phyloP scores from a whole-genome alignment of 2,113 vertebrate species.

The Toxotes chatareus region DNA sequence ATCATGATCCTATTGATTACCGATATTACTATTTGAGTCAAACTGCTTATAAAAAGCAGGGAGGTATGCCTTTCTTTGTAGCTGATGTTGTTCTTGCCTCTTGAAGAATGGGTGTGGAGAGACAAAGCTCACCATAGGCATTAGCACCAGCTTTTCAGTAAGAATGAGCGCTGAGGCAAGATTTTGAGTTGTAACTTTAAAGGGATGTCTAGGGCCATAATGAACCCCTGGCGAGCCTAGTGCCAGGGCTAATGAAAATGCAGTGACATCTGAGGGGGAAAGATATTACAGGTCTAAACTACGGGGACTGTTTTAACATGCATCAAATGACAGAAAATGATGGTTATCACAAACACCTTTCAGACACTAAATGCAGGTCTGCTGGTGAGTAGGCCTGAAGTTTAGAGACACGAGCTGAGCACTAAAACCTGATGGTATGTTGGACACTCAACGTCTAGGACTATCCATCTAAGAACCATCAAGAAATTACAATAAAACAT shows the following conservation, averaged over 20 bases:
- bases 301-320: slow-evolving; percentile 66
- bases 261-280: slow-evolving; percentile 68
- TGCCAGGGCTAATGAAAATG: slow-evolving; percentile 77
- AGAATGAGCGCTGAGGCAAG: slow-evolving; percentile 38
- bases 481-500: neutral
- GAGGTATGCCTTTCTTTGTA: slow-evolving; percentile 3
- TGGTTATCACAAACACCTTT: slow-evolving; percentile 73
- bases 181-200: slow-evolving; percentile 64
- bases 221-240: slow-evolving; percentile 52
- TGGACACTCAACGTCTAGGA: slow-evolving; percentile 2
- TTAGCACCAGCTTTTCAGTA: slow-evolving; percentile 50
- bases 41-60: slow-evolving; percentile 7
- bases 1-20: neutral
- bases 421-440: slow-evolving; percentile 6
- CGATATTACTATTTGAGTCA: neutral
- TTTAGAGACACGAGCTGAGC: slow-evolving; percentile 37
- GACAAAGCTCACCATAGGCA: slow-evolving; percentile 39
- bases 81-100: slow-evolving; percentile 9
- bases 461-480: neutral
- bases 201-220: slow-evolving; percentile 65
- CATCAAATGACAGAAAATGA: slow-evolving; percentile 75
- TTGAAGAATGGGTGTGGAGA: slow-evolving; percentile 40
- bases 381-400: slow-evolving; percentile 8
- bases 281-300: slow-evolving; percentile 72
- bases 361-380: slow-evolving; percentile 72